Percentiles rank a stretch among this genome's conserved stretches.
These are phyloP conservation scores for Phyllotreta striolata DNA, from an alignment of 2,888 invertebrate genomes.

Conservation along the genomic window DNA sequence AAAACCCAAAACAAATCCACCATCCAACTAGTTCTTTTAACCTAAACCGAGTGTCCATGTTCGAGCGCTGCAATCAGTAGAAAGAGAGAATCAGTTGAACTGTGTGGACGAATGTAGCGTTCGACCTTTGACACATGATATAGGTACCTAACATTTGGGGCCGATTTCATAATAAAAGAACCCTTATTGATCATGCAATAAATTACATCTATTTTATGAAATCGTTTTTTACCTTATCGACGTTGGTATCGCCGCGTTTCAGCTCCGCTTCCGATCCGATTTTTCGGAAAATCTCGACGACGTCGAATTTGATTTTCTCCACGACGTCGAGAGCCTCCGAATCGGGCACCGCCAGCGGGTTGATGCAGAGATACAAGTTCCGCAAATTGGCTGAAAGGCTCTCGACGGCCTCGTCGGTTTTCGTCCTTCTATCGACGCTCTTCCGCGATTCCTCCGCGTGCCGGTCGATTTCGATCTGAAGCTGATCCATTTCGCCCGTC, in stretches of 20 bases:
- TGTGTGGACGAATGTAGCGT: too few relatives aligned
- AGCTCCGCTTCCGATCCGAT: conserved; percentile 25
- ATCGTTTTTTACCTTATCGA: conserved; percentile 28
- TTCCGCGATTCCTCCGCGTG: conserved; percentile 61
- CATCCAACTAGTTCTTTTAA: too few relatives aligned
- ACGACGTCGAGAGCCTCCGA: conserved; percentile 36
- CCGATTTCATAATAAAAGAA: too few relatives aligned
- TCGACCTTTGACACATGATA: too few relatives aligned
- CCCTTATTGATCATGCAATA: too few relatives aligned
- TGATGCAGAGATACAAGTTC: conserved; percentile 47
- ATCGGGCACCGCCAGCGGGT: conserved; percentile 46
- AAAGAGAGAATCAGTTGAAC: too few relatives aligned
- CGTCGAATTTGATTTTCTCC: conserved; percentile 31
- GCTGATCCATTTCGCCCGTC: conserved; percentile 72
- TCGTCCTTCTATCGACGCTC: conserved; percentile 56
- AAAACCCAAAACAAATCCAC: conserved; percentile 15
- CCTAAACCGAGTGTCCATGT: too few relatives aligned
- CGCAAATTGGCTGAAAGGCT: conserved; percentile 44
- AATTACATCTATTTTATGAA: too few relatives aligned
- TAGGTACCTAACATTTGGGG: too few relatives aligned
- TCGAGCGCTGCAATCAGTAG: too few relatives aligned
- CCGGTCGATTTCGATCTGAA: conserved; percentile 68
- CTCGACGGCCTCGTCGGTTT: conserved; percentile 47
- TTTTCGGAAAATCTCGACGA: conserved; percentile 36
- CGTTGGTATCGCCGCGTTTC: conserved; percentile 6